Evolutionary conservation across 2,888 invertebrate species (phyloP).

Genomic region (Netelia melanura): DNA sequence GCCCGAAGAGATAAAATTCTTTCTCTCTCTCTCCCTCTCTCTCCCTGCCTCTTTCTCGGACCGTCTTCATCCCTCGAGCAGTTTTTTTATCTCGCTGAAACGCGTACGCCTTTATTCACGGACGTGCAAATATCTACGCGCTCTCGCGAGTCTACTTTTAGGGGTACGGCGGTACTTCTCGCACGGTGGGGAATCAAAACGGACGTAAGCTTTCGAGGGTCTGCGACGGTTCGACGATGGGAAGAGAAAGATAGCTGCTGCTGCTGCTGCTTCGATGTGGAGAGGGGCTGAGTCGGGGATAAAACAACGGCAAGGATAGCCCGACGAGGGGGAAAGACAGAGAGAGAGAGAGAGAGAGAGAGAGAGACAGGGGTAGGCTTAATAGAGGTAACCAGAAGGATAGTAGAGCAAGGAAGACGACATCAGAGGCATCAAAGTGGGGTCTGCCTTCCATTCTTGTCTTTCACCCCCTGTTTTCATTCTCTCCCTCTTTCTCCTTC

Average conservation of each 20-base stretch:
- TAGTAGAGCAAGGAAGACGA: slow-evolving; percentile 35
- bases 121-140: slow-evolving; percentile 6
- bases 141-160: slow-evolving; percentile 50
- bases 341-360: background rate
- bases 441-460: slow-evolving; percentile 62
- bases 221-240: slow-evolving; percentile 26
- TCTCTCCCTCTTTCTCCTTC: slow-evolving; percentile 58
- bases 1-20: slow-evolving; percentile 40
- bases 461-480: slow-evolving; percentile 64
- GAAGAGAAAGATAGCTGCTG: slow-evolving; percentile 28
- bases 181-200: slow-evolving; percentile 62
- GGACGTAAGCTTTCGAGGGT: slow-evolving; percentile 35
- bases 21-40: background rate
- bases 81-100: slow-evolving; percentile 14
- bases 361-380: slow-evolving; percentile 10
- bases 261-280: slow-evolving; percentile 2
- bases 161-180: slow-evolving; percentile 71
- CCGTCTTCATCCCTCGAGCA: background rate
- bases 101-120: background rate
- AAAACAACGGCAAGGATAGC: background rate
- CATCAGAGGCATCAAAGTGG: slow-evolving; percentile 24
- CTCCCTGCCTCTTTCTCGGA: too few species aligned
- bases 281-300: slow-evolving; percentile 13
- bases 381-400: background rate
- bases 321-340: background rate